Evolutionary conservation across 2,113 vertebrate species (phyloP), one percentile per base, ranked within the genome.

Genomic region (Cranoglanis bouderius): DNA sequence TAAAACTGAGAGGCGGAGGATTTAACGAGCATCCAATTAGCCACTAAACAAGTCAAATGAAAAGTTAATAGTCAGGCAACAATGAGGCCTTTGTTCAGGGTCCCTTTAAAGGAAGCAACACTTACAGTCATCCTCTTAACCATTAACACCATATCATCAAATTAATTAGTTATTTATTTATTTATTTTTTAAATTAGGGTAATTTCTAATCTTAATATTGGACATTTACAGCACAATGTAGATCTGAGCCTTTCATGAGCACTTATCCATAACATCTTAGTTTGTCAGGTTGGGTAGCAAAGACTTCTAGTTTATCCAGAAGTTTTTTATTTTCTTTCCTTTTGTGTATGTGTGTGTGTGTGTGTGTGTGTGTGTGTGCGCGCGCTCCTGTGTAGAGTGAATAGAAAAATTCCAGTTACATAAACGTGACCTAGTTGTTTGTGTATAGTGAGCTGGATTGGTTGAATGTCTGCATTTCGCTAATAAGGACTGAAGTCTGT

Each of bases 1-100:
- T 87, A 90, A 70, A 92, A 49, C 16, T 26, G 55, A 61, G 51
- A 87, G 83, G 86, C 21, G 59, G 85, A 88, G 13, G 70, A 90
- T 49, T 91, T 89, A 93, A 91, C 85, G 88, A 87, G 67, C 82
- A 74, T 88, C 81, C 84, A 91, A 89, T 92, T 93, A 93, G 53
- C 88, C 75, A 8, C 78, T 87, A 83, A 90, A 89, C 77, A 81
- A 90, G 87, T 87, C 83, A 24, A 74, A 88, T 65, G 82, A 88
- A 86, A 88, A 86, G 82, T 82, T 87, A 90, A 86, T 87, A 82
- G 57, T 61, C 26, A 49, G 40, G 40, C 82, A 85, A 86, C 88
- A 88, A 43, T 43, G 85, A 89, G 59, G 61, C 40, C 19, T 82
- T 88, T 49, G 65, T 89, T 84, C 80, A 77, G 80, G 57, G 32